Conservation (phyloP, 2,888 invertebrate species). For the Drosophila prostipennis region DNA sequence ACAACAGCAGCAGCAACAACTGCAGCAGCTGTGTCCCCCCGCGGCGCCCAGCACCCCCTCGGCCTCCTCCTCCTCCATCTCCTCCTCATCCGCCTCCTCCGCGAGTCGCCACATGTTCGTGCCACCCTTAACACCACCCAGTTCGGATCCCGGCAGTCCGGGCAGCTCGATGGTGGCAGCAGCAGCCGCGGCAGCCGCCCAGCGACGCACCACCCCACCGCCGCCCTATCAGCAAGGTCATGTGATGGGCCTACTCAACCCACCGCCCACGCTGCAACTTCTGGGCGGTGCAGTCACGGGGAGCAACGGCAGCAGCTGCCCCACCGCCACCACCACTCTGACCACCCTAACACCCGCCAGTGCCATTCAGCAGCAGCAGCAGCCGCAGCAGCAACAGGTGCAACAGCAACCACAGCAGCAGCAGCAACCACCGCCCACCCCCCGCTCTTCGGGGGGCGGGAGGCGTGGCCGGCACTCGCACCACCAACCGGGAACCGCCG, state of each 20-base stretch:
- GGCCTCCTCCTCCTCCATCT: constrained; percentile 72
- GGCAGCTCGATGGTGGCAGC: constrained; percentile 89
- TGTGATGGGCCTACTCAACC: constrained; percentile 72
- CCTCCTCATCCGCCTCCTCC: constrained; percentile 84
- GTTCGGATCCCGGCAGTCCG: constrained; percentile 94
- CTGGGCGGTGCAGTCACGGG: constrained; percentile 40
- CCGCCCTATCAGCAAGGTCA: constrained; percentile 82
- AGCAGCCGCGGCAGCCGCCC: constrained; percentile 81
- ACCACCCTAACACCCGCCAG: constrained; percentile 70
- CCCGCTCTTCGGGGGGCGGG: constrained; percentile 46
- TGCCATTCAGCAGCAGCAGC: constrained; percentile 49
- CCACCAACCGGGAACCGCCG: constrained; percentile 77
- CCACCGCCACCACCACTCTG: constrained; percentile 55
- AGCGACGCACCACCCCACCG: constrained; percentile 79
- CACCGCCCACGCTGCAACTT: constrained; percentile 62
- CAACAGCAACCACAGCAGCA: constrained; percentile 48
- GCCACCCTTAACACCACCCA: constrained; percentile 94
- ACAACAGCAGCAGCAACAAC: constrained; percentile 65
- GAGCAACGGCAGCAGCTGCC: constrained; percentile 33
- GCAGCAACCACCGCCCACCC: constrained; percentile 44
- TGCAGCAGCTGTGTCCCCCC: constrained; percentile 81
- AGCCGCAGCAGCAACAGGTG: constrained; percentile 46
- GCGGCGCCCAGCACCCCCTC: constrained; percentile 79
- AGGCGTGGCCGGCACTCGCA: constrained; percentile 70
- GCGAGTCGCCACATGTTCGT: constrained; percentile 89